A percentile compares a stretch with the other conserved stretches of the same genome.
These are phyloP conservation scores for Reinhardtius hippoglossoides DNA, from an alignment of 2,113 vertebrate genomes.

Conservation along the genomic window DNA sequence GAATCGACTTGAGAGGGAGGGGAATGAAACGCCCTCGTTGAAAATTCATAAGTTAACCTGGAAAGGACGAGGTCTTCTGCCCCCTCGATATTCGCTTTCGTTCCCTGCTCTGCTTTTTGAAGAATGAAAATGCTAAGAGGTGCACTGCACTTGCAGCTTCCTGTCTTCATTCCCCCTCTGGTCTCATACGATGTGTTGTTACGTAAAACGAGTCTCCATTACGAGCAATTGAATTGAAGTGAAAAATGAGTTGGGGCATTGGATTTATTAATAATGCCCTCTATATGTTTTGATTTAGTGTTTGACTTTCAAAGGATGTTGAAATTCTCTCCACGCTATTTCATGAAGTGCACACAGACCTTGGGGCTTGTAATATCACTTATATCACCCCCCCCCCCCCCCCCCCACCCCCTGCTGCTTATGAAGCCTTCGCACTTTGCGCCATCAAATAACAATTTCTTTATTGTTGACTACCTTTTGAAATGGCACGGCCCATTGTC, in stretches of 20 bases:
- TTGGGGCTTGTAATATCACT: slow-evolving; percentile 27
- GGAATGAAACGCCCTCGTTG: slow-evolving; percentile 35
- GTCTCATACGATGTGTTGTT: neutral
- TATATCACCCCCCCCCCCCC: neutral
- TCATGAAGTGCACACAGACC: slow-evolving; percentile 12
- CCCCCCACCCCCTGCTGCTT: neutral
- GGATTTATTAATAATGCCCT: slow-evolving; percentile 12
- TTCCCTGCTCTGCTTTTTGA: slow-evolving; percentile 25
- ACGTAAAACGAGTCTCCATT: slow-evolving; percentile 2
- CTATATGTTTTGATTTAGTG: neutral
- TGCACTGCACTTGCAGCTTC: neutral
- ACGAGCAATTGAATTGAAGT: neutral
- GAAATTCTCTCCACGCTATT: neutral
- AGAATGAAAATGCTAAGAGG: slow-evolving; percentile 30
- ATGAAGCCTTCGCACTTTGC: slow-evolving; percentile 36
- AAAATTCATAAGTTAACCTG: slow-evolving; percentile 68
- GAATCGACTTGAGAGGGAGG: slow-evolving; percentile 28
- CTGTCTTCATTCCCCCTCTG: slow-evolving; percentile 12
- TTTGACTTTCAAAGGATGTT: slow-evolving; percentile 19
- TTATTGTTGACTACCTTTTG: slow-evolving; percentile 54
- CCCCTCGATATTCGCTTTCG: slow-evolving; percentile 12
- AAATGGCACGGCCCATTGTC: slow-evolving; percentile 44
- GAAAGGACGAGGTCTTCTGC: slow-evolving; percentile 58
- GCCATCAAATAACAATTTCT: slow-evolving; percentile 52
- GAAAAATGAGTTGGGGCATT: neutral